Conservation (phyloP, 2,113 vertebrate genomes). For the Gulo gulo region DNA sequence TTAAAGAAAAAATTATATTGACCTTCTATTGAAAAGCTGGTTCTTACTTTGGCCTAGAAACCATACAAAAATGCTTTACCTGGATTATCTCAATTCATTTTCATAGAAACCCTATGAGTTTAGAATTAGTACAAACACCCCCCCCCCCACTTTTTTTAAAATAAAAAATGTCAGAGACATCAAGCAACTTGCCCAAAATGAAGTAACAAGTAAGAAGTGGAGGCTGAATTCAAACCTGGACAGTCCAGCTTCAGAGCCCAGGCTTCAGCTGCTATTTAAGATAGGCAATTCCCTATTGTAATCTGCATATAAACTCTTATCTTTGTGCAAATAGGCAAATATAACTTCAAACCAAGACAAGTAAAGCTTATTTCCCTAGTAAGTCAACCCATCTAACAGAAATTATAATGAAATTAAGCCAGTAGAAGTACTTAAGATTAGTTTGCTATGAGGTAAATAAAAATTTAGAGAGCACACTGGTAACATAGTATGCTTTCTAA, state of each 20-base stretch:
- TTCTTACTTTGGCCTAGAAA: not conserved
- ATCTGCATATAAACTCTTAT: not conserved
- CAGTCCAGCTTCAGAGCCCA: not conserved
- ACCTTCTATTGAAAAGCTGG: not conserved
- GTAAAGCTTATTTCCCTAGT: not conserved
- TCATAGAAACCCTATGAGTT: not conserved
- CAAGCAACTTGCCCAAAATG: not conserved
- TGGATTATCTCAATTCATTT: not conserved
- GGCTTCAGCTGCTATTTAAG: not conserved
- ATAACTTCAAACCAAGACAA: not conserved
- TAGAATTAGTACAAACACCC: not conserved
- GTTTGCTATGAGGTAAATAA: not conserved
- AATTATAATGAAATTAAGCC: not conserved
- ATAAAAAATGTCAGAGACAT: not conserved
- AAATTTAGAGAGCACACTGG: not conserved
- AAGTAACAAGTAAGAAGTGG: not conserved
- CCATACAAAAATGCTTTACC: not conserved
- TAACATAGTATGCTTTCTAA: not conserved
- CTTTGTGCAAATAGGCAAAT: not conserved
- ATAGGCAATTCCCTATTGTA: not conserved
- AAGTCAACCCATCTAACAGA: not conserved
- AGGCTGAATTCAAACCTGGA: not conserved
- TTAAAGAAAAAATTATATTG: conserved; percentile 12
- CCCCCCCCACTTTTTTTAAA: not conserved
- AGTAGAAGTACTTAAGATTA: not conserved